phyloP scores from a whole-genome alignment of 2,113 vertebrate genomes.

The Urocolius indicus region DNA sequence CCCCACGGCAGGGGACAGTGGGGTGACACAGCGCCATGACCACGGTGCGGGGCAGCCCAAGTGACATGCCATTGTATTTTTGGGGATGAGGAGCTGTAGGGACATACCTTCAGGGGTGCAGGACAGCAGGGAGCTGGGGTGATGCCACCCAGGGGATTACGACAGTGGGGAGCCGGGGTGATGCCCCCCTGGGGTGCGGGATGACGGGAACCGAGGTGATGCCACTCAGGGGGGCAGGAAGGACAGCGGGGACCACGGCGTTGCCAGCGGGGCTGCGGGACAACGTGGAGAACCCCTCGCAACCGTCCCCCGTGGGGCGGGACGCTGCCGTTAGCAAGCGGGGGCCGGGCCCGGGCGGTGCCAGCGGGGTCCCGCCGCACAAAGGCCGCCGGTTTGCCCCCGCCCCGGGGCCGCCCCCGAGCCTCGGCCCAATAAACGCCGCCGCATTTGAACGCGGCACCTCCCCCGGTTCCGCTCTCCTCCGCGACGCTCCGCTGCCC shows the following conservation, averaged over 20 bases:
- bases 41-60: neutral
- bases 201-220: neutral
- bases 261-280: neutral
- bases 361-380: neutral
- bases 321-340: neutral
- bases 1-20: neutral
- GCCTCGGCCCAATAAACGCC: conserved; percentile 24
- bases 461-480: neutral
- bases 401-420: neutral
- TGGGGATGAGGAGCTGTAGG: neutral
- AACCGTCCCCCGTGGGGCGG: fast-evolving
- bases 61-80: neutral
- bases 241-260: fast-evolving
- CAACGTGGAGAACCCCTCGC: neutral
- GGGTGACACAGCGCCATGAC: neutral
- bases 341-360: neutral
- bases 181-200: neutral
- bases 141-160: neutral
- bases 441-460: neutral
- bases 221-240: neutral
- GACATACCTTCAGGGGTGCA: neutral
- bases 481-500: neutral
- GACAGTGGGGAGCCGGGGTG: fast-evolving
- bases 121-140: neutral
- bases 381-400: conserved; percentile 4